phyloP scores from a whole-genome alignment of 2,113 vertebrate species.

The Ranitomeya imitator region DNA sequence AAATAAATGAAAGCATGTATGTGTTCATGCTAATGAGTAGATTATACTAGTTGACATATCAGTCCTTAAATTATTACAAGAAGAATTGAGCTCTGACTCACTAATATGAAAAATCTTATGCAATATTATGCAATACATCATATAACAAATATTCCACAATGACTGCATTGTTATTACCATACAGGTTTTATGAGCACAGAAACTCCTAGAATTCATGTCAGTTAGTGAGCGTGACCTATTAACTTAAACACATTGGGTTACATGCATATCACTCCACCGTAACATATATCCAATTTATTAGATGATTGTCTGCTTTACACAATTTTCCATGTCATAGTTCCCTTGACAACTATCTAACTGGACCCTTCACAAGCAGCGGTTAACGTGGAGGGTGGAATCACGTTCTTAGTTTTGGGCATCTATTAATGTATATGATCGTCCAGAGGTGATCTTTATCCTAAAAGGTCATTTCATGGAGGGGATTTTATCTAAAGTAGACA shows the following conservation, averaged over 20 bases:
- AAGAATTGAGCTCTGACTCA: background rate
- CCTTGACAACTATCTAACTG: background rate
- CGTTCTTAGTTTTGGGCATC: no score
- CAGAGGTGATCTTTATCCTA: background rate
- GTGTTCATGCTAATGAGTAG: background rate
- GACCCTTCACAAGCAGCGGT: background rate
- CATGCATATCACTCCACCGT: background rate
- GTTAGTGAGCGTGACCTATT: constrained; percentile 1
- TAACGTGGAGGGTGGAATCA: background rate
- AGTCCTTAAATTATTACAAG: background rate
- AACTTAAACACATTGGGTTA: background rate
- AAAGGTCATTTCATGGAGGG: background rate
- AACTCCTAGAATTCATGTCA: background rate
- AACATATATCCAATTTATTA: background rate
- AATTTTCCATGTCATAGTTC: background rate
- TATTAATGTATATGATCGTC: no score
- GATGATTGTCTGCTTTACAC: no score
- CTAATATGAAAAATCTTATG: background rate
- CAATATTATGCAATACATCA: background rate
- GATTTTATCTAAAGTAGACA: background rate
- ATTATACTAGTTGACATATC: background rate
- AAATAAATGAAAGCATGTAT: background rate
- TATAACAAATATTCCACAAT: background rate
- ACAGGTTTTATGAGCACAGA: background rate
- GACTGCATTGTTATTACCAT: background rate